These are phyloP conservation scores for Troilus luridus DNA, from an alignment of 2,888 invertebrate species.

Conservation along the genomic window DNA sequence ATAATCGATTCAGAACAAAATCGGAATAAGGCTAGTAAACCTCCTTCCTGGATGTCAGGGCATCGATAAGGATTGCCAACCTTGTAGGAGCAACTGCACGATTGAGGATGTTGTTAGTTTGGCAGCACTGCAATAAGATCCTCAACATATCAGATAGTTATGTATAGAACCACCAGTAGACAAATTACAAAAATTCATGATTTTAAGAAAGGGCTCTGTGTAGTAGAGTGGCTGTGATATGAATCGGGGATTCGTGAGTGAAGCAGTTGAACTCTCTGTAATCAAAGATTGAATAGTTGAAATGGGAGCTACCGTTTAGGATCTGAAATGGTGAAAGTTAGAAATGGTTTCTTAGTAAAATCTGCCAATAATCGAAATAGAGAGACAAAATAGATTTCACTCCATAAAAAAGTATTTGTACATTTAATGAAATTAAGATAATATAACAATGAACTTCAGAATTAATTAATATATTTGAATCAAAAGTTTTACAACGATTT, in stretches of 20 bases:
- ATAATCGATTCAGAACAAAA: conserved; percentile 29
- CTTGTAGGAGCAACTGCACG: neutral
- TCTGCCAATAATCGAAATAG: neutral
- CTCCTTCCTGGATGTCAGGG: conserved; percentile 4
- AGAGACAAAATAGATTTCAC: too few species aligned
- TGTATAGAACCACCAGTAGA: too few species aligned
- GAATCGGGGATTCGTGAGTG: neutral
- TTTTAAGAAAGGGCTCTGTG: neutral
- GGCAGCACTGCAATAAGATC: neutral
- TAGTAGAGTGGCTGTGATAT: neutral
- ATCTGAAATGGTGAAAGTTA: conserved; percentile 5
- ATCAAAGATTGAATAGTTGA: neutral
- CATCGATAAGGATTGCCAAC: neutral
- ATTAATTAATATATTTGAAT: too few species aligned
- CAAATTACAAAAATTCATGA: neutral
- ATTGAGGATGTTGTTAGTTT: neutral
- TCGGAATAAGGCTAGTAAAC: conserved; percentile 5
- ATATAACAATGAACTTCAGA: too few species aligned
- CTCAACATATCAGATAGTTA: neutral
- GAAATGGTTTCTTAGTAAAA: neutral
- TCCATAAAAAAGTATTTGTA: too few species aligned
- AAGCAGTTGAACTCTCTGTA: neutral
- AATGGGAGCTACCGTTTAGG: neutral
- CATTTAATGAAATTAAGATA: too few species aligned
- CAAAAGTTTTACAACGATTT: too few species aligned